Percentiles rank a stretch among this genome's conserved stretches.
These are phyloP conservation scores for Pterostichus niger DNA, from an alignment of 2,888 invertebrate species.

Conservation along the genomic window DNA sequence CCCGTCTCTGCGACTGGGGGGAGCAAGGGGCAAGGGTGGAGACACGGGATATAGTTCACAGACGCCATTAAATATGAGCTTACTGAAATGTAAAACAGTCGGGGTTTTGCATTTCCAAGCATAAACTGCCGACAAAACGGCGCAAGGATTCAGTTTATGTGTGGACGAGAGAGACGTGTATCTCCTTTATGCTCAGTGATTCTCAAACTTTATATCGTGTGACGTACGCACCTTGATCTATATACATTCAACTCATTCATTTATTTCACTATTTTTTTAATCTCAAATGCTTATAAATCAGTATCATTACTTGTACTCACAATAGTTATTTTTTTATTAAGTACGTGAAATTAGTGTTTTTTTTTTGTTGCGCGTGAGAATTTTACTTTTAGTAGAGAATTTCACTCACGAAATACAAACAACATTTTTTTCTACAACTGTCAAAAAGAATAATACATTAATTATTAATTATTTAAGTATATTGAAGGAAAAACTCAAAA, in stretches of 20 bases:
- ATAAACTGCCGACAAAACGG: slow-evolving; percentile 78
- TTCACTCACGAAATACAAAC: no score
- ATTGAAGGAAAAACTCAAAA: no score
- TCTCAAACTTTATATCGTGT: slow-evolving; percentile 39
- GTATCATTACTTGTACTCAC: no score
- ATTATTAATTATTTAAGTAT: no score
- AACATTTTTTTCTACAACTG: no score
- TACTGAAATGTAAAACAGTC: slow-evolving; percentile 79
- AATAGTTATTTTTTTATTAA: no score
- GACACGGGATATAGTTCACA: slow-evolving; percentile 75
- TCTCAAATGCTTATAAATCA: no score
- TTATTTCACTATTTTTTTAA: no score
- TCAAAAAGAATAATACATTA: no score
- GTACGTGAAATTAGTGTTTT: no score
- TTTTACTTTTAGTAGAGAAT: no score
- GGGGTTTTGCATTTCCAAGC: slow-evolving; percentile 78
- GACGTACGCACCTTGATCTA: slow-evolving; percentile 1
- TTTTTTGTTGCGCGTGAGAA: no score
- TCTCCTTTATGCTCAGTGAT: slow-evolving; percentile 64
- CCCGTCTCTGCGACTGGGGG: neutral
- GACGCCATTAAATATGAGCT: slow-evolving; percentile 79
- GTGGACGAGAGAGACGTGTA: slow-evolving; percentile 73
- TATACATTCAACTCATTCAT: neutral
- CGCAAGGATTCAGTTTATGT: slow-evolving; percentile 77
- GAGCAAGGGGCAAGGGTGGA: neutral